A percentile compares a stretch with the other conserved stretches of the same genome.
phyloP scores from a whole-genome alignment of 2,888 invertebrate genomes.

The Sericinus montela region DNA sequence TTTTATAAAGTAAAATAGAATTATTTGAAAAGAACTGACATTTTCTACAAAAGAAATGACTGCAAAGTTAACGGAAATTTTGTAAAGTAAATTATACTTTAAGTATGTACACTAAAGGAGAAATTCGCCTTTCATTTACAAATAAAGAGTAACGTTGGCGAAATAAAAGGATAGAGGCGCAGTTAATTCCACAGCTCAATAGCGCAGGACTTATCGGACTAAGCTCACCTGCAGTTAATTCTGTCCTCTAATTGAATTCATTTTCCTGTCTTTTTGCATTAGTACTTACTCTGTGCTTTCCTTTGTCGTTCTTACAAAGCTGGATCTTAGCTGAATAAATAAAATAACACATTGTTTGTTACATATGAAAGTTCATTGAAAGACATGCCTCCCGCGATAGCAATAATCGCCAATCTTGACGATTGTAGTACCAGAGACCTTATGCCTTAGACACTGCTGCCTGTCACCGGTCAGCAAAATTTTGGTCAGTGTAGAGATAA shows the following conservation, averaged over 20 bases:
- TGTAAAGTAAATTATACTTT: neutral
- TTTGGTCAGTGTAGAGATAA: too few species aligned
- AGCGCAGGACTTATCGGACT: neutral
- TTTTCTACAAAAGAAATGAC: neutral
- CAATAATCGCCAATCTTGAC: too few species aligned
- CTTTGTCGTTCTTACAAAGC: neutral
- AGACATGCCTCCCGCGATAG: too few species aligned
- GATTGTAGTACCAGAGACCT: too few species aligned
- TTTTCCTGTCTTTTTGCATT: neutral
- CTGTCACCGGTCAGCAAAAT: too few species aligned
- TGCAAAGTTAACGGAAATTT: neutral
- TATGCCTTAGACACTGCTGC: too few species aligned
- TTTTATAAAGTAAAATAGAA: too few species aligned
- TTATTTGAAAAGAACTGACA: neutral
- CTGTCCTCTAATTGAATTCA: neutral
- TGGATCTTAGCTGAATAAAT: too few species aligned
- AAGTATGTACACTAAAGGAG: neutral
- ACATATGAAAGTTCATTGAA: too few species aligned
- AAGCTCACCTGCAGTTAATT: slow-evolving; percentile 1
- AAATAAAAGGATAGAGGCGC: neutral
- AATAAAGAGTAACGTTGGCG: neutral
- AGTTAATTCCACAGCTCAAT: neutral
- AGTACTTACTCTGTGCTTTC: neutral
- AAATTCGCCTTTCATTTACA: neutral
- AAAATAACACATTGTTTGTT: too few species aligned